A percentile compares a stretch with the other conserved stretches of the same genome.
Conservation (phyloP, 1,140 invertebrate species). For the Gonatopus flavifemur region DNA sequence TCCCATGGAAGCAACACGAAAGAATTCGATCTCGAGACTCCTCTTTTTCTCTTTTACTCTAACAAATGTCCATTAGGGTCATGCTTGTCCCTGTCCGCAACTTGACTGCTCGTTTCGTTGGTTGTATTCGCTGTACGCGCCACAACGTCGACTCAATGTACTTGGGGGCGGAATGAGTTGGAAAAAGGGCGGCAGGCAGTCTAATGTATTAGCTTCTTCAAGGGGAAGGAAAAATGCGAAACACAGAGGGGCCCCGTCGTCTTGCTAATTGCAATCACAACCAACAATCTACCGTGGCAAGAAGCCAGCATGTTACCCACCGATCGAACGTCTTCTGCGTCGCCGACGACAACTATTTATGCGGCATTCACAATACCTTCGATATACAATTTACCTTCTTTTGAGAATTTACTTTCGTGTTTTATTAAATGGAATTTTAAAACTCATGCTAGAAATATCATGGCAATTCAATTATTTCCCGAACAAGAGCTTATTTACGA, state of each 20-base stretch:
- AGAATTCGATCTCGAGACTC: slow-evolving; percentile 23
- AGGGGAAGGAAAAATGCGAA: too few species aligned
- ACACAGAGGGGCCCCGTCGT: slow-evolving; percentile 33
- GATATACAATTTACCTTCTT: too few species aligned
- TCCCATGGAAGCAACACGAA: slow-evolving; percentile 1
- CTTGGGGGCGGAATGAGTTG: background rate
- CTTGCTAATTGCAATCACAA: slow-evolving; percentile 47
- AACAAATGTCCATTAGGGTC: slow-evolving; percentile 45
- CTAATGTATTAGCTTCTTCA: slow-evolving; percentile 21
- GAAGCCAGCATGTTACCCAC: slow-evolving; percentile 16
- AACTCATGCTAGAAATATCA: too few species aligned
- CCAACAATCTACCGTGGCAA: slow-evolving; percentile 33
- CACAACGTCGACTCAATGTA: too few species aligned
- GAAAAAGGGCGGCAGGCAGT: background rate
- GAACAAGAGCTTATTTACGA: too few species aligned
- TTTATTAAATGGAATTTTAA: too few species aligned
- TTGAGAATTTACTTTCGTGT: too few species aligned
- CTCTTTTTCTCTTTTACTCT: slow-evolving; percentile 25
- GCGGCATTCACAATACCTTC: slow-evolving; percentile 22
- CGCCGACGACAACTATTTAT: slow-evolving; percentile 17
- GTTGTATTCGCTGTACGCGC: too few species aligned
- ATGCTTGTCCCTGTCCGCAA: too few species aligned
- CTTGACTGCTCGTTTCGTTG: too few species aligned
- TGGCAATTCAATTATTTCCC: too few species aligned
- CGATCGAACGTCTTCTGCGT: slow-evolving; percentile 20